Base-by-base conservation (phyloP, 35 echinoderm and acorn worm genomes). In the Ophiothrix spiculata region DNA sequence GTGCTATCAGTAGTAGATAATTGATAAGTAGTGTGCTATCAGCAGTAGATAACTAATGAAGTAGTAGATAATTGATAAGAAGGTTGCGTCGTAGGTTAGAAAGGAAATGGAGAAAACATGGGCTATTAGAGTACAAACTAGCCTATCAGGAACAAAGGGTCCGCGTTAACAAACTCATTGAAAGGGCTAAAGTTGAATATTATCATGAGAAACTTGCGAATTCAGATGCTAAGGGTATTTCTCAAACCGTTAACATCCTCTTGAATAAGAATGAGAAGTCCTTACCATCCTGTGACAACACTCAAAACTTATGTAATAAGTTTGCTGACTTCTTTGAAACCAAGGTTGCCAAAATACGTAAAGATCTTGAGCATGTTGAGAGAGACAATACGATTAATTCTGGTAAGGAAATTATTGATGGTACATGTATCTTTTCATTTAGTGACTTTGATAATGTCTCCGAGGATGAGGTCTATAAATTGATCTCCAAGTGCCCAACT, bases 31-130 rank as follows among this genome's bases (percentile, higher is more conserved):
- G n/a, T n/a, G n/a, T n/a, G n/a, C n/a, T n/a, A n/a, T n/a, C n/a
- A n/a, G n/a, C n/a, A n/a, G n/a, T n/a, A n/a, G n/a, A n/a, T n/a
- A n/a, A n/a, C n/a, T n/a, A n/a, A n/a, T n/a, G n/a, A n/a, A n/a
- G n/a, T n/a, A n/a, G n/a, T n/a, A n/a, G n/a, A n/a, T n/a, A n/a
- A n/a, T n/a, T n/a, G n/a, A n/a, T n/a, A n/a, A 69, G 60, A 69
- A 69, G 4, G 60, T 69, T 69, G 8, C 60, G 10, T 69, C 60
- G 60, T 69, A 69, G 60, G 60, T 69, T 69, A 69, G 60, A 69
- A 69, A 69, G 60, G 23, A 69, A 69, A 69, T 69, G 60, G 60
- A 69, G 60, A 69, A 69, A 69, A 69, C 60, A 69, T 69, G 60
- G 60, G 17, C 29, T n/a, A 15, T 25, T 69, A 28, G 60, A 69